Evolutionary conservation across 53 echinoderm and acorn worm species (phyloP).

Genomic region (Echinometra lucunter): DNA sequence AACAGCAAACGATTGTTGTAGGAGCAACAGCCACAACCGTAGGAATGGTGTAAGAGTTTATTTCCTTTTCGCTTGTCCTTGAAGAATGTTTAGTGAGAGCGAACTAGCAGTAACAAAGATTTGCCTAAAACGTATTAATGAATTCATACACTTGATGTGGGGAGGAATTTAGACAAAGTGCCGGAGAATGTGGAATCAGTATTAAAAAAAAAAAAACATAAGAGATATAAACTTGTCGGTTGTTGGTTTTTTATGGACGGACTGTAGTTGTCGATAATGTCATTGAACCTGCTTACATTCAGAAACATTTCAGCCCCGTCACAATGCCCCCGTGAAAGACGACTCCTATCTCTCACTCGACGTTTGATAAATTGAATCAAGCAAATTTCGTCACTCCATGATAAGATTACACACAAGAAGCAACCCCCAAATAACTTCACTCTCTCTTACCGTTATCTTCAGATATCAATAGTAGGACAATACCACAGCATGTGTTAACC

Average conservation of each 20-base stretch:
- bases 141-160: too few species aligned
- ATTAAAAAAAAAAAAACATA: neutral
- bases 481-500: neutral
- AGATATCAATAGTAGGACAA: neutral
- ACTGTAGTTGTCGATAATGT: neutral
- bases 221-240: neutral
- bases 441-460: neutral
- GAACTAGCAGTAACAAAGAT: too few species aligned
- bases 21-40: too few species aligned
- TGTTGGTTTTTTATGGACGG: neutral
- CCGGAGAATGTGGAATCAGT: too few species aligned
- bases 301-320: neutral
- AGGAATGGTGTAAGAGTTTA: too few species aligned
- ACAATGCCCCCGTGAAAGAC: neutral
- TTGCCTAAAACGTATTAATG: too few species aligned
- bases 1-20: too few species aligned
- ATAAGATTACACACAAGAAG: slow-evolving; percentile 2
- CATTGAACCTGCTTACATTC: neutral
- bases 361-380: slow-evolving; percentile 42
- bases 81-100: too few species aligned
- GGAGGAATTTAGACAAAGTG: too few species aligned
- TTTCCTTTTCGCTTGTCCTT: too few species aligned
- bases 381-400: slow-evolving; percentile 28
- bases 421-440: neutral
- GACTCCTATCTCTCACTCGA: slow-evolving; percentile 28